phyloP scores from a whole-genome alignment of 1,140 invertebrate species.

The Drosophila melanogaster region DNA sequence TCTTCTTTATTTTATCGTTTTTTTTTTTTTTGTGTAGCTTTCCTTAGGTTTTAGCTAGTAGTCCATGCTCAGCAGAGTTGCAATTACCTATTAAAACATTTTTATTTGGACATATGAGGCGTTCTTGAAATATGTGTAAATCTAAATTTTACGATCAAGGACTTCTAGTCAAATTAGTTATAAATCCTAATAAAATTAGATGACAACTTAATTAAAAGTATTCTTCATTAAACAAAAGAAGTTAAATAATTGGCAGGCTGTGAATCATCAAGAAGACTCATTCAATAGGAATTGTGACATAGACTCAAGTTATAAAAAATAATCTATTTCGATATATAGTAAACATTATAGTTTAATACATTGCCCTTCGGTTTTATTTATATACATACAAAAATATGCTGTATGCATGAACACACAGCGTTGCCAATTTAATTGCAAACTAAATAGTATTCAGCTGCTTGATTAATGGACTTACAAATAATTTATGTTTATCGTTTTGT shows the following conservation, averaged over 20 bases:
- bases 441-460: constrained; percentile 14
- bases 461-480: constrained; percentile 34
- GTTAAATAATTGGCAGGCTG: constrained; percentile 72
- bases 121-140: constrained; percentile 22
- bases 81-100: constrained; percentile 60
- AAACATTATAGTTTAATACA: constrained; percentile 40
- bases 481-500: constrained; percentile 47
- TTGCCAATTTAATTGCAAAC: constrained; percentile 35
- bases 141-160: constrained; percentile 23
- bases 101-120: constrained; percentile 21
- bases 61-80: constrained; percentile 74
- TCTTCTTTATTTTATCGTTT: constrained; percentile 72
- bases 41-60: constrained; percentile 68
- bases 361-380: constrained; percentile 18
- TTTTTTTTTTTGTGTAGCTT: constrained; percentile 50
- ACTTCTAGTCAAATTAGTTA: constrained; percentile 21
- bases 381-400: constrained; percentile 71
- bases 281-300: constrained; percentile 61
- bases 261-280: constrained; percentile 72
- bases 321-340: constrained; percentile 21
- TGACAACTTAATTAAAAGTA: constrained; percentile 5
- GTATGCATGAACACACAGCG: constrained; percentile 16
- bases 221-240: constrained; percentile 18
- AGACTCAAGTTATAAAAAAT: constrained; percentile 32
- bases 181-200: constrained; percentile 6